Percentiles rank a stretch among this genome's conserved stretches.
Conservation (phyloP, 2,888 invertebrate genomes). For the Rotaria socialis region DNA sequence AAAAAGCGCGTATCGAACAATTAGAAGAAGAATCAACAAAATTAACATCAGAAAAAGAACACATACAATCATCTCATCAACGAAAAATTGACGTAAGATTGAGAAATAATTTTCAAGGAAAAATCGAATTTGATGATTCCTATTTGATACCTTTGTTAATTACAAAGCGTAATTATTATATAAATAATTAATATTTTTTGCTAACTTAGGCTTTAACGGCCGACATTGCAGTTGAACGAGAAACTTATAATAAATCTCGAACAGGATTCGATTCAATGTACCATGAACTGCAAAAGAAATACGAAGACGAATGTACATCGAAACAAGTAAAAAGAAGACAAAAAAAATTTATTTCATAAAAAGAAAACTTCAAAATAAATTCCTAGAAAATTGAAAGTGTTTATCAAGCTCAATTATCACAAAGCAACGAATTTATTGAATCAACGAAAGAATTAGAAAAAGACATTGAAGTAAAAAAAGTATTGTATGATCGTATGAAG, state of each 20-base stretch:
- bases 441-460: constrained; percentile 91
- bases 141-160: too few relatives aligned
- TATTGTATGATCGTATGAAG: constrained; percentile 76
- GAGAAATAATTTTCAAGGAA: too few relatives aligned
- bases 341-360: background rate
- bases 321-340: constrained; percentile 52
- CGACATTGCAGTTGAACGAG: constrained; percentile 58
- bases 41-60: constrained; percentile 51
- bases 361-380: background rate
- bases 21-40: constrained; percentile 51
- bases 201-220: constrained; percentile 25
- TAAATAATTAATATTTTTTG: background rate
- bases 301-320: constrained; percentile 58
- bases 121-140: too few relatives aligned
- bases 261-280: constrained; percentile 59
- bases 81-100: background rate
- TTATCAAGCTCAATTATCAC: constrained; percentile 74
- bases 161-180: too few relatives aligned
- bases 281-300: constrained; percentile 56
- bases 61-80: background rate
- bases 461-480: constrained; percentile 84
- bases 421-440: constrained; percentile 92
- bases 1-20: constrained; percentile 51
- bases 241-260: constrained; percentile 58
- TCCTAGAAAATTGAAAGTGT: constrained; percentile 72